Evolutionary conservation across 2,888 invertebrate genomes (phyloP).

Genomic region (Scrobipalpa costella): DNA sequence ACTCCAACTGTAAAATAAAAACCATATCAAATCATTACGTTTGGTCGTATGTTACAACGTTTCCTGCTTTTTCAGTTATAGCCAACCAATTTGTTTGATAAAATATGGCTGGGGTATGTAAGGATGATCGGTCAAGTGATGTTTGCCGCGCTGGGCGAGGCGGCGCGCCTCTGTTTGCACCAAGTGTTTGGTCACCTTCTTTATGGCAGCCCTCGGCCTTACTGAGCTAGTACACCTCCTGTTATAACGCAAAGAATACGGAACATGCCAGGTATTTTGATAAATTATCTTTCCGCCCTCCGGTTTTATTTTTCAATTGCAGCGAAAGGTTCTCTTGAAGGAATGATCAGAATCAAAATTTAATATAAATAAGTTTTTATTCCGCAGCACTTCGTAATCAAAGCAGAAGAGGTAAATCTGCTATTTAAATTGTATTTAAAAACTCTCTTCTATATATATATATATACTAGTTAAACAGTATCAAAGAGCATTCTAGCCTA

Average conservation of each 20-base stretch:
- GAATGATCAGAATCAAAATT: too few relatives aligned
- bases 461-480: too few relatives aligned
- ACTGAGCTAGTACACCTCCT: not conserved
- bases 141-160: conserved; percentile 55
- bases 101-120: conserved; percentile 48
- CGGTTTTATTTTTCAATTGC: too few relatives aligned
- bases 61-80: not conserved
- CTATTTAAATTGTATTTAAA: too few relatives aligned
- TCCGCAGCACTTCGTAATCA: too few relatives aligned
- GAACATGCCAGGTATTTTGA: not conserved
- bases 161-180: conserved; percentile 71
- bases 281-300: too few relatives aligned
- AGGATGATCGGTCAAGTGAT: conserved; percentile 72
- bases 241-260: not conserved
- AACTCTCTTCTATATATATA: too few relatives aligned
- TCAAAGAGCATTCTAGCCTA: too few relatives aligned
- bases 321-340: too few relatives aligned
- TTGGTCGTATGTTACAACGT: not conserved
- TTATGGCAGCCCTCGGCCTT: conserved; percentile 58
- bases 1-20: too few relatives aligned
- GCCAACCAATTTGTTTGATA: conserved; percentile 37
- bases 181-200: conserved; percentile 69
- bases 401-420: too few relatives aligned
- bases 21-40: not conserved
- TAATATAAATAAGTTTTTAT: too few relatives aligned